Conservation (phyloP, 2,888 invertebrate species). For the Leucozona laternaria region DNA sequence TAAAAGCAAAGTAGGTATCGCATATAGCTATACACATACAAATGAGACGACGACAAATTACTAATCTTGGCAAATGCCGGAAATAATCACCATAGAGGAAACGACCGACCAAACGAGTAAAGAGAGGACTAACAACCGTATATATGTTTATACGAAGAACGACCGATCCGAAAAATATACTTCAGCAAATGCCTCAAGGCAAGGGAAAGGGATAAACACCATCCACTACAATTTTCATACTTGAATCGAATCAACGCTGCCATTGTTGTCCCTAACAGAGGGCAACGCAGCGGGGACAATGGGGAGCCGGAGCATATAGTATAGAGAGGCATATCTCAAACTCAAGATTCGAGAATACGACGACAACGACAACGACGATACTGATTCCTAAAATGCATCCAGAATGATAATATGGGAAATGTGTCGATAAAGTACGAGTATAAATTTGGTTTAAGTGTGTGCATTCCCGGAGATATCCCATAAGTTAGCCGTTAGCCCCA, state of each 20-base stretch:
- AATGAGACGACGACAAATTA: slow-evolving; percentile 64
- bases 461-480: slow-evolving; percentile 25
- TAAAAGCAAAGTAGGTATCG: slow-evolving; percentile 17
- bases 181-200: slow-evolving; percentile 6
- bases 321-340: slow-evolving; percentile 33
- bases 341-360: slow-evolving; percentile 35
- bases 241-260: slow-evolving; percentile 65
- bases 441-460: not conserved
- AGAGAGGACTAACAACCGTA: slow-evolving; percentile 10
- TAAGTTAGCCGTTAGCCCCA: slow-evolving; percentile 12
- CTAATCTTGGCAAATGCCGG: slow-evolving; percentile 74
- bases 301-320: not conserved
- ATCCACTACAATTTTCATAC: slow-evolving; percentile 31
- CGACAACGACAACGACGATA: slow-evolving; percentile 12
- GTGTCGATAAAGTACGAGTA: slow-evolving; percentile 25
- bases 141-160: not conserved
- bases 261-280: slow-evolving; percentile 54
- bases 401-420: slow-evolving; percentile 62
- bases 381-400: slow-evolving; percentile 67
- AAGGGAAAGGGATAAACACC: slow-evolving; percentile 32
- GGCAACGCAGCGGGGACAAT: not conserved
- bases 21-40: slow-evolving; percentile 54
- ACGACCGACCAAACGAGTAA: slow-evolving; percentile 24
- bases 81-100: slow-evolving; percentile 73
- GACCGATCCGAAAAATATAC: not conserved